A percentile compares a stretch with the other conserved stretches of the same genome.
Conservation (phyloP, 2,888 invertebrate species). For the Oscheius sp. region DNA sequence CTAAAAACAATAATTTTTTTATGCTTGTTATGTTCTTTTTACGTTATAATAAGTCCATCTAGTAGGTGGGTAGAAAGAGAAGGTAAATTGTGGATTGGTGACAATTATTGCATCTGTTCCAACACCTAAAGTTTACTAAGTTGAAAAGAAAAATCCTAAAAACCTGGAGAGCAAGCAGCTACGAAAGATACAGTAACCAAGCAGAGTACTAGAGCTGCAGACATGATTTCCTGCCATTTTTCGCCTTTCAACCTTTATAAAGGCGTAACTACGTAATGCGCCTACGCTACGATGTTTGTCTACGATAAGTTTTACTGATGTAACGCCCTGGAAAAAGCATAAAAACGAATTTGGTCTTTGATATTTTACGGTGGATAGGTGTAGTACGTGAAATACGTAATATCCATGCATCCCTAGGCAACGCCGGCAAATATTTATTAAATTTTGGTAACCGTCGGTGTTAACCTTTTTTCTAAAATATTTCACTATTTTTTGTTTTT, state of each 20-base stretch:
- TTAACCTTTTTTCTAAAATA: no score
- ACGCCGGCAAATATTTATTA: no score
- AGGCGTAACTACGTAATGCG: not conserved
- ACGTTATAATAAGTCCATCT: slow-evolving; percentile 24
- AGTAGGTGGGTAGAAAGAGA: slow-evolving; percentile 42
- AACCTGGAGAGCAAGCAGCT: slow-evolving; percentile 1
- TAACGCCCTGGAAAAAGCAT: no score
- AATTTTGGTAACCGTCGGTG: no score
- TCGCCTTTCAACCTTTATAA: no score
- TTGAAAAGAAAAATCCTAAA: not conserved
- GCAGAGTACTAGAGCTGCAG: not conserved
- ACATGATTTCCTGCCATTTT: not conserved
- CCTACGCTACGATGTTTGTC: not conserved
- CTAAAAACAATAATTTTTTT: not conserved
- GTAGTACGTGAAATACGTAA: no score
- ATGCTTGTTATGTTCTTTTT: not conserved
- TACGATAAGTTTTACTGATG: not conserved
- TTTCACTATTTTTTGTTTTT: no score
- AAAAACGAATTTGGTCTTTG: no score
- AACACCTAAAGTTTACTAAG: not conserved
- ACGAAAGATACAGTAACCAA: not conserved
- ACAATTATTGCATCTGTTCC: slow-evolving; percentile 54
- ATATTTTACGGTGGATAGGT: no score
- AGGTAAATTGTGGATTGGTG: slow-evolving; percentile 58
- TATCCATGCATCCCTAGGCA: no score